Evolutionary conservation across 2,797 vertebrate species (phyloP), one percentile per base, ranked within the genome.

Genomic region (Karalla daura): DNA sequence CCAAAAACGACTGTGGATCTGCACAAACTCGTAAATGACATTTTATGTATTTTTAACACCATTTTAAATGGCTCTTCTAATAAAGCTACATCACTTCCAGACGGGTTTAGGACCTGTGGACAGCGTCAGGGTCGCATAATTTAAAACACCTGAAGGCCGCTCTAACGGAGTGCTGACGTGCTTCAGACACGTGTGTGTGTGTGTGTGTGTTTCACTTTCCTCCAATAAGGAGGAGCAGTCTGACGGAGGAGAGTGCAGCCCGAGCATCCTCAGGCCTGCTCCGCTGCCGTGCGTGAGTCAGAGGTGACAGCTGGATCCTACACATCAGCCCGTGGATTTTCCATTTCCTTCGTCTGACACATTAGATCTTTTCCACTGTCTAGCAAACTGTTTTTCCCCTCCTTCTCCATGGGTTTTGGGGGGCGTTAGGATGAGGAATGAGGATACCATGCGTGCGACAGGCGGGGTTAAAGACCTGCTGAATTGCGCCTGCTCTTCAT

Each of bases 311-410:
- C 73, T 67, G 74, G 50, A 76, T 64, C 36, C 43, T 35, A 62
- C 73, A 41, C 32, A 44, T 63, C 54, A 70, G 50, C 40, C 32
- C 17, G 74, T 81, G 76, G 51, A 49, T 75, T 90, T 90, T 88
- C 78, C 81, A 90, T 91, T 89, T 91, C 84, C 83, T 66, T 67
- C 28, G 56, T 78, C 71, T 49, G 60, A 76, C 51, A 71, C 70
- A 77, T 70, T n/a, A 68, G 21, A 74, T 58, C 54, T 76, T 77
- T 79, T 74, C 63, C 74, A 65, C 71, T 78, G 70, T 89, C 59
- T 27, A 30, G 39, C 60, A 28, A 3, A 32, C 1, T 53, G 58
- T 63, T 52, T 5, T 51, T 47, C 71, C 46, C 41, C 64, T 73
- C 46, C 41, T 66, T 50, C 59, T 58, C 23, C 51, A 69, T 40